Conservation (phyloP, 37 sponge, comb jelly and placozoan species). For the Dysidea cf. avara region DNA sequence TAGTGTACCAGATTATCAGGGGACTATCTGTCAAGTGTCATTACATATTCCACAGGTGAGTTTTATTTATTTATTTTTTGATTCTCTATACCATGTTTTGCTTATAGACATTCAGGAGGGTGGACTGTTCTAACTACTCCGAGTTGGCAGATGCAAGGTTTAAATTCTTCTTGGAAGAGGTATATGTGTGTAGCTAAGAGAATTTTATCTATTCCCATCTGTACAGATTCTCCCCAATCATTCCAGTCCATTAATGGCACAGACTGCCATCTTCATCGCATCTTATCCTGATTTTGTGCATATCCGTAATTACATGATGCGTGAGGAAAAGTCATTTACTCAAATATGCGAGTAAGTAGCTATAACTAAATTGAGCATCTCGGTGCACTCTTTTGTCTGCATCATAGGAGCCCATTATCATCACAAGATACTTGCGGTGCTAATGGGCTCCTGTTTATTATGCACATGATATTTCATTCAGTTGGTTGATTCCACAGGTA, state of each 20-base stretch:
- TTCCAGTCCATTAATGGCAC: conserved; percentile 41
- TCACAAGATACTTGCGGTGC: too few relatives aligned
- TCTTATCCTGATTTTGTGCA: conserved; percentile 97
- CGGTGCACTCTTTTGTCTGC: background rate
- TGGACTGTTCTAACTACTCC: conserved; percentile 25
- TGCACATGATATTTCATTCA: background rate
- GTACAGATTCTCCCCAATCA: conserved; percentile 78
- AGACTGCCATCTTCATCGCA: conserved; percentile 75
- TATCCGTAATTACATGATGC: conserved; percentile 84
- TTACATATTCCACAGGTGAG: conserved; percentile 47
- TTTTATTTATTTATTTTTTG: background rate
- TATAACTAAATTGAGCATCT: background rate
- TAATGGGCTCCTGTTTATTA: background rate
- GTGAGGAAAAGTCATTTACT: conserved; percentile 55
- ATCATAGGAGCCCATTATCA: background rate
- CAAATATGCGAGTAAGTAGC: conserved; percentile 77
- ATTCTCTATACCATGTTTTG: background rate
- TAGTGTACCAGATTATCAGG: conserved; percentile 9
- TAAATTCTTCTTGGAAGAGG: conserved; percentile 69
- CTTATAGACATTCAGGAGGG: conserved; percentile 56
- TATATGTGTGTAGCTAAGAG: too few relatives aligned
- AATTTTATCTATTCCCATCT: background rate
- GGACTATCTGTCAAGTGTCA: conserved; percentile 61
- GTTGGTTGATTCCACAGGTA: conserved; percentile 38
- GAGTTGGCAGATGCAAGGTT: conserved; percentile 71